Percentiles rank a stretch among this genome's conserved stretches.
Evolutionary conservation across 2,888 invertebrate species (phyloP).

Genomic region (Sisyra terminalis): DNA sequence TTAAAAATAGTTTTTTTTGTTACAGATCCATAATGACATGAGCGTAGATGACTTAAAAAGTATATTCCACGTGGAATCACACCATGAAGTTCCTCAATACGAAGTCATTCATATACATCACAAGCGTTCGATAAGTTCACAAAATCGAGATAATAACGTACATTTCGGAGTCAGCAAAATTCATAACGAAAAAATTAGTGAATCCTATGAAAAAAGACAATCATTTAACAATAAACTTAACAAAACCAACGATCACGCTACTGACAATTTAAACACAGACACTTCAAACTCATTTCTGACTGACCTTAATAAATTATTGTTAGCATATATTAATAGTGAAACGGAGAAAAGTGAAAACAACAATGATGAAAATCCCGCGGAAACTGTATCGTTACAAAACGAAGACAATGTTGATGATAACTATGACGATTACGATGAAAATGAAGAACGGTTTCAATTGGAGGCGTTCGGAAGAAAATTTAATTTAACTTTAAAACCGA

Average conservation of each 20-base stretch:
- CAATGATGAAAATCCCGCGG: conserved; percentile 32
- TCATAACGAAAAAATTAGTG: conserved; percentile 13
- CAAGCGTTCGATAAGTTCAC: conserved; percentile 23
- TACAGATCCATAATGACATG: conserved; percentile 83
- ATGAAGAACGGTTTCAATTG: conserved; percentile 39
- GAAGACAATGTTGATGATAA: conserved; percentile 30
- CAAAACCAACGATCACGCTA: conserved; percentile 12
- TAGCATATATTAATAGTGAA: too few relatives aligned
- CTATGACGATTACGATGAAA: conserved; percentile 22
- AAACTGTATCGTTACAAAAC: conserved; percentile 25
- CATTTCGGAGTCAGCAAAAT: conserved; percentile 19
- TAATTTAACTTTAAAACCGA: conserved; percentile 56
- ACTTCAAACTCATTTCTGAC: too few relatives aligned
- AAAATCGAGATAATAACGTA: conserved; percentile 18
- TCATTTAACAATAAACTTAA: conserved; percentile 26
- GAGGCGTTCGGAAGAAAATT: conserved; percentile 66
- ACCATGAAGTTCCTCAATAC: conserved; percentile 58
- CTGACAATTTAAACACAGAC: too few relatives aligned
- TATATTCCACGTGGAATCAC: conserved; percentile 70
- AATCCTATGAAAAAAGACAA: conserved; percentile 5
- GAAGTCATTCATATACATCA: conserved; percentile 65
- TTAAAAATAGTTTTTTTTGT: conserved; percentile 21
- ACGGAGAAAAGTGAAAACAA: conserved; percentile 15
- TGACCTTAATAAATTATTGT: too few relatives aligned
- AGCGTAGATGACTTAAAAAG: conserved; percentile 61